A percentile compares a stretch with the other conserved stretches of the same genome.
These are phyloP conservation scores for Morelia viridis DNA, from an alignment of 2,797 vertebrate genomes.

Conservation along the genomic window DNA sequence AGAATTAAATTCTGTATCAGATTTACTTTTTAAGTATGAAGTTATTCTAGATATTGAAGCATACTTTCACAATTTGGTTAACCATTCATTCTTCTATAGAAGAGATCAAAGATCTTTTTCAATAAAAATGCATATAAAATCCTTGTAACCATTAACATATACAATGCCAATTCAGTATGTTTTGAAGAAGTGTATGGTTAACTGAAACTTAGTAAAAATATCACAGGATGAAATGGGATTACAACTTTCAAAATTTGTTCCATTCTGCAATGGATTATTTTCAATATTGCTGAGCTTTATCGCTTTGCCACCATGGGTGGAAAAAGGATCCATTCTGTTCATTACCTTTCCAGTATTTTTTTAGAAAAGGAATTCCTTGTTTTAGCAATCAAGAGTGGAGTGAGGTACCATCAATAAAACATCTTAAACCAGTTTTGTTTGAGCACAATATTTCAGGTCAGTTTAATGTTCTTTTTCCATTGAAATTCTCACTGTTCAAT, in stretches of 20 bases:
- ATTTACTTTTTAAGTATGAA: neutral
- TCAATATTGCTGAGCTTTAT: neutral
- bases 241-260: neutral
- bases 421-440: neutral
- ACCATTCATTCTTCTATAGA: neutral
- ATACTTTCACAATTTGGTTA: neutral
- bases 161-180: neutral
- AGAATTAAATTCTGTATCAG: neutral
- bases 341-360: neutral
- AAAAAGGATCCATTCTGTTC: neutral
- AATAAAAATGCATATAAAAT: neutral
- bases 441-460: neutral
- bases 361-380: neutral
- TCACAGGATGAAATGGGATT: neutral
- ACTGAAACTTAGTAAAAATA: neutral
- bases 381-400: neutral
- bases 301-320: neutral
- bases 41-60: neutral
- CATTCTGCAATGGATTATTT: neutral
- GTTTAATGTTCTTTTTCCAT: neutral
- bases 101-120: neutral
- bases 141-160: neutral
- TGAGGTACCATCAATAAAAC: neutral
- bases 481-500: neutral
- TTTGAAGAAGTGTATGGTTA: neutral